phyloP scores from a whole-genome alignment of 2,113 vertebrate genomes.

The Felis chaus region DNA sequence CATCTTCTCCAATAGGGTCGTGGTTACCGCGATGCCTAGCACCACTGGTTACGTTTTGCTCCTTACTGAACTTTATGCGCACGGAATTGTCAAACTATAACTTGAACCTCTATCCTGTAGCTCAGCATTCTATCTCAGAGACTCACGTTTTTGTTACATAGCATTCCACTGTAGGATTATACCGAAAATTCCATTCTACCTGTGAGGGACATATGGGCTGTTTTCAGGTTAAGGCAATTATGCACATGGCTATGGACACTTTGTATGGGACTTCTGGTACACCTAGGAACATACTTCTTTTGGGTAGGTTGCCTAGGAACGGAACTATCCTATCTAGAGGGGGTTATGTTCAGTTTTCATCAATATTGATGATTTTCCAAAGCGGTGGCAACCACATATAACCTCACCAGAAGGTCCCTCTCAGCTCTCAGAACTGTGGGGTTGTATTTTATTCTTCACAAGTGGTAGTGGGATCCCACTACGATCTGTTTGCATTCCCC shows the following conservation, averaged over 20 bases:
- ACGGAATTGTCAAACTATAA: not conserved
- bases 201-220: too few species aligned
- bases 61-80: not conserved
- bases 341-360: not conserved
- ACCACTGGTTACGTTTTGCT: rapidly evolving
- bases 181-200: not conserved
- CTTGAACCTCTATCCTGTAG: not conserved
- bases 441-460: not conserved
- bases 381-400: not conserved
- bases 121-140: not conserved
- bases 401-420: not conserved
- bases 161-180: not conserved
- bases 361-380: not conserved
- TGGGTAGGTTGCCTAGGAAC: not conserved
- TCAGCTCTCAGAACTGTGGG: not conserved
- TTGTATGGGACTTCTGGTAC: not conserved
- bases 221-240: not conserved
- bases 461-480: not conserved
- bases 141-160: too few species aligned
- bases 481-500: not conserved
- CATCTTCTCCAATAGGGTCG: not conserved
- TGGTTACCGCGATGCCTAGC: too few species aligned
- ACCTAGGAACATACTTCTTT: not conserved
- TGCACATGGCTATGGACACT: not conserved
- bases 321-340: rapidly evolving